Base-by-base conservation (phyloP, 2,888 invertebrate genomes). In the Eristalis tenax region DNA sequence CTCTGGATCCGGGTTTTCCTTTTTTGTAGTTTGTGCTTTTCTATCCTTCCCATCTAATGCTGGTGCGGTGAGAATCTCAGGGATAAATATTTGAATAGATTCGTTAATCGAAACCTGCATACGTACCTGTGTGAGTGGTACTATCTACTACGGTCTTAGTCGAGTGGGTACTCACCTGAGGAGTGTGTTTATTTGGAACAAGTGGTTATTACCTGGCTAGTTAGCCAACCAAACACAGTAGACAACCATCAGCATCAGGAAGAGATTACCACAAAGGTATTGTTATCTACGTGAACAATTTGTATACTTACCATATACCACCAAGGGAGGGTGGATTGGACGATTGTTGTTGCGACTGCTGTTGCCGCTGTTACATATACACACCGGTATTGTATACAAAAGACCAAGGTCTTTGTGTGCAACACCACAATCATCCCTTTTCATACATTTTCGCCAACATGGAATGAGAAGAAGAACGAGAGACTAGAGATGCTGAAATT, bases 1-100 rank as follows among this genome's bases (percentile, higher is more conserved):
- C 35, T 43, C 8, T n/a, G 50, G 50, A 50, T 50, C 18, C 5
- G n/a, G 50, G 59, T 63, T 40, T 74, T 32, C 10, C 1, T 63
- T 15, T 77, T 77, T 35, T 5, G 26, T 28, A 28, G 28, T 59
- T 63, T 11, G 32, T 61, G 15, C 50, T 75, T 6, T 22, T 78
- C 61, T 56, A 15, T 57, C 65, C 65, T 38, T 80, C 61, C 32
- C 69, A 70, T 59, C 78, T 71, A 78, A 80, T 82, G 79, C 70
- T 78, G 75, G 78, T 83, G 1, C 78, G 86, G 86, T 83, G 74
- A 78, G 86, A 86, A 87, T 87, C 79, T 83, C 76, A 59, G 78
- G 68, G 75, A 87, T 87, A 83, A 87, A 87, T 87, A 83, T 87
- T 87, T 87, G 79, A 87, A 87, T 87, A 87, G 87, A 87, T 87